phyloP scores from a whole-genome alignment of 2,888 invertebrate genomes.

The Clusia tigrina region DNA sequence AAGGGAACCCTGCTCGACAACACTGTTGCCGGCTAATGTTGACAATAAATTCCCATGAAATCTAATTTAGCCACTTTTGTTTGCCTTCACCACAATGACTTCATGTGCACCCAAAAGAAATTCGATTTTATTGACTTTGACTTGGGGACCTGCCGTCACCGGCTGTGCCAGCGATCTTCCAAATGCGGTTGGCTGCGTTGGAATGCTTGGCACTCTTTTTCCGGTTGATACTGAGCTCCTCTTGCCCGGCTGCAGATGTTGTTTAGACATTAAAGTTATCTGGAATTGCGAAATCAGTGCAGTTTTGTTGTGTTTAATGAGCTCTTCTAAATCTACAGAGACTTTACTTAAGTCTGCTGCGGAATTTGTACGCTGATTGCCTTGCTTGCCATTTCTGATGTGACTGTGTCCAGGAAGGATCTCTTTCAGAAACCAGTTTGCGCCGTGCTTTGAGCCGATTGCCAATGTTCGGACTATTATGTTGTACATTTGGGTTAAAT shows the following conservation, averaged over 20 bases:
- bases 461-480: no score
- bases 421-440: no score
- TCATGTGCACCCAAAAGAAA: slow-evolving; percentile 1
- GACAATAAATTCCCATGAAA: slow-evolving; percentile 6
- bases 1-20: background rate
- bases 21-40: background rate
- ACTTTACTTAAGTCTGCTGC: no score
- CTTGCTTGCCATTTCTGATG: no score
- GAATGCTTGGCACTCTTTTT: background rate
- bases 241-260: background rate
- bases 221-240: background rate
- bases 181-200: background rate
- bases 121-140: slow-evolving; percentile 8
- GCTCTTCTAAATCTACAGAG: background rate
- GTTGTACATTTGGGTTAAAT: no score
- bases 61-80: background rate
- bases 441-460: no score
- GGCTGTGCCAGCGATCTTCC: background rate
- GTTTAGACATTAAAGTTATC: no score
- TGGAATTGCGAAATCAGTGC: no score
- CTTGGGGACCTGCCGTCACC: background rate
- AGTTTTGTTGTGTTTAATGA: background rate
- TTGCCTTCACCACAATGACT: background rate
- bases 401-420: no score
- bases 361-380: no score